Percentiles rank a stretch among this genome's conserved stretches.
These are phyloP conservation scores for Candoia aspera DNA, from an alignment of 2,113 vertebrate species.

Conservation along the genomic window DNA sequence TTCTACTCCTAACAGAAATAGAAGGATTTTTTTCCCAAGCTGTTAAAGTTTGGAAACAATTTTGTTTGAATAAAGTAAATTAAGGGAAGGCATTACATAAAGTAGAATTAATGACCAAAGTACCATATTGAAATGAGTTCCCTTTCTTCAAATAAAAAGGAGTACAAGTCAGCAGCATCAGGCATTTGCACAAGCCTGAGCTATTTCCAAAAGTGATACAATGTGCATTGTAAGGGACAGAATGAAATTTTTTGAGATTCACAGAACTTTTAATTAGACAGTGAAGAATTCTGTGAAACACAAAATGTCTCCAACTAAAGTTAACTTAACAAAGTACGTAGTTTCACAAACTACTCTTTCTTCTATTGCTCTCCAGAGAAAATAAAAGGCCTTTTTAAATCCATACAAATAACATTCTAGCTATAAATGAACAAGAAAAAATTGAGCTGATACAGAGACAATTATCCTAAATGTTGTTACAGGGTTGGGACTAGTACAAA, in stretches of 20 bases:
- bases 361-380: background rate
- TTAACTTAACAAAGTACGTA: background rate
- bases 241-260: background rate
- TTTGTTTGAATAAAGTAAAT: slow-evolving; percentile 19
- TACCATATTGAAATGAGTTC: background rate
- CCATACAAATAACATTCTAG: background rate
- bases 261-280: background rate
- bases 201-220: background rate
- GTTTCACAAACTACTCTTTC: background rate
- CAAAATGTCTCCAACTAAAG: background rate
- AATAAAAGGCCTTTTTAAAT: background rate
- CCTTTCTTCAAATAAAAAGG: background rate
- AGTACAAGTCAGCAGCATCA: background rate
- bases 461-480: background rate
- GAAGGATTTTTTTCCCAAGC: background rate
- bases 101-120: slow-evolving; percentile 22
- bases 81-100: slow-evolving; percentile 3
- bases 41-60: slow-evolving; percentile 41
- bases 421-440: background rate
- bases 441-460: background rate
- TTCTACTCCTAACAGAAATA: slow-evolving; percentile 40
- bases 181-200: background rate
- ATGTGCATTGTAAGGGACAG: background rate
- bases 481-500: background rate
- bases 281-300: background rate